Base-by-base conservation (phyloP, 1,140 invertebrate genomes). In the Hermetia illucens region DNA sequence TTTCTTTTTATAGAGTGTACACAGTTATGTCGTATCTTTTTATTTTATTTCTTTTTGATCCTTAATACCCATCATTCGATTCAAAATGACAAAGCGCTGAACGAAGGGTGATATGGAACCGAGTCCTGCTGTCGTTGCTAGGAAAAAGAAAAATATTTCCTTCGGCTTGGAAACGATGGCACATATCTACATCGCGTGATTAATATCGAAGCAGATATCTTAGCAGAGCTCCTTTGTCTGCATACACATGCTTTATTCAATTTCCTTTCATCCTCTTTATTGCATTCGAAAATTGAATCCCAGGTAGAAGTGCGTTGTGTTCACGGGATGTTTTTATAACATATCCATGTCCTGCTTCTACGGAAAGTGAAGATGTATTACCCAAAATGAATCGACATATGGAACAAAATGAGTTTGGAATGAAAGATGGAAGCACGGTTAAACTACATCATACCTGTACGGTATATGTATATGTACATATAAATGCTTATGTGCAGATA, bases 21-120 rank as follows among this genome's bases (percentile, higher is more conserved):
- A 8, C 24, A 8, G 13, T 13, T 13, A 27, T 13, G 8, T 27
- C 24, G 24, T 9, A 27, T 13, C 24, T 27, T 27, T 27, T 13
- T 27, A 27, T 27, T 27, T 27, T 27, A 27, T 27, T 27, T 27
- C 24, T 27, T 9, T 27, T 27, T 27, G 24, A 27, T 27, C 13
- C 24, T 27, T 27, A 27, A 27, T 27, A 27, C 13, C 24, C 24
- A 9, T 27, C 24, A 27, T 13, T 13, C 24, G 24, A 27, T 27
- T 13, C 13, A 8, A 27, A 13, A 27, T 27, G 13, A 27, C 8
- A 27, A 8, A 27, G 8, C 13, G 8, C 8, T 9, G 8, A 27
- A 9, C 24, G 8, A 27, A 8, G 24, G 13, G 24, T 27, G 13
- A 27, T 13, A 13, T 13, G 13, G 13, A 13, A 9, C 24, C 24